Evolutionary conservation across 2,888 invertebrate species (phyloP), one percentile per base, ranked within the genome.

Genomic region (Caenorhabditis doughertyi): DNA sequence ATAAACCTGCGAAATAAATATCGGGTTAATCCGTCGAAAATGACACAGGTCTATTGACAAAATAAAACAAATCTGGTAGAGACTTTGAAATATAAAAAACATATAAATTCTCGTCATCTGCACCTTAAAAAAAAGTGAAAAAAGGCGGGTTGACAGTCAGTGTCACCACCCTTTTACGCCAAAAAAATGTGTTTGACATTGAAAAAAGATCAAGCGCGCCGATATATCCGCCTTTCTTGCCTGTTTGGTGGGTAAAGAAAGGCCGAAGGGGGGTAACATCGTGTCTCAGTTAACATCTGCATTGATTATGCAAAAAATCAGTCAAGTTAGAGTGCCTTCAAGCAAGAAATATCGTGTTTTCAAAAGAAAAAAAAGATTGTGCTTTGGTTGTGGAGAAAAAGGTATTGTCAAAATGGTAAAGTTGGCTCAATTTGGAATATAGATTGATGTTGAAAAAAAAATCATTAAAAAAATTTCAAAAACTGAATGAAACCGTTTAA

Each of bases 161-260:
- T 77, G 77, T 77, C 68, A 77, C 68, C 77, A 76, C 74, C 74
- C 73, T 32, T 44, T 60, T 68, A 60, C 77, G 60, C 77, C 77
- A 76, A 76, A 77, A 65, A 76, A 77, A 67, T 67, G 77, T 77
- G 67, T 72, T 71, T 81, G 81, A 60, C 81, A 81, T 81, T 81
- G 81, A 81, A 81, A 81, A 64, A 76, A 81, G 81, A 81, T 81
- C 81, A 81, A 76, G 71, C 71, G 76, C 76, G 73, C 71, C 76
- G 81, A 81, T 81, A 76, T 72, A 72, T 71, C 65, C 79, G 51
- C 39, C 58, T 35, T 70, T 65, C 71, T 39, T 79, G 71, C 65
- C 51, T 64, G 60, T 70, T 74, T 64, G 44, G 49, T 49, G 56
- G 68, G 49, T 27, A 21, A 21, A 18, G 65, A 27, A n/a, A 27